Conservation (phyloP, 2,888 invertebrate genomes). For the Branchellion lobata region DNA sequence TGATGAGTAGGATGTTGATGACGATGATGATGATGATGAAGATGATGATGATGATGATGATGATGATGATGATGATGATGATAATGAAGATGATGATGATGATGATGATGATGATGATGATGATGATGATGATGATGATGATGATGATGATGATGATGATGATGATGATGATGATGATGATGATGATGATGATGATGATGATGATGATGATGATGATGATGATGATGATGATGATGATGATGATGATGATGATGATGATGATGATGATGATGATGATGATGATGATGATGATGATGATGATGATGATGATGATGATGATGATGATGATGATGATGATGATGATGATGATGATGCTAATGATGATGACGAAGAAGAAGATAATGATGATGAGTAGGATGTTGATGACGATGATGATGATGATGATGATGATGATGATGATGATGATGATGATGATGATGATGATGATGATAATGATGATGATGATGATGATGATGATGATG, state of each 20-base stretch:
- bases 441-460: slow-evolving; percentile 5
- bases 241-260: slow-evolving; percentile 8
- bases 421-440: slow-evolving; percentile 33
- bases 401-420: slow-evolving; percentile 32
- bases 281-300: slow-evolving; percentile 15
- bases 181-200: slow-evolving; percentile 34
- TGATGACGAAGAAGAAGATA: too few species aligned
- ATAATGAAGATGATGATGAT: too few species aligned
- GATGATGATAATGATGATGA: slow-evolving; percentile 6
- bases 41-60: slow-evolving; percentile 9
- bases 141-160: slow-evolving; percentile 21
- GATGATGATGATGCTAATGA: too few species aligned
- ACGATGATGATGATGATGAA: slow-evolving; percentile 1
- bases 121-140: slow-evolving; percentile 4
- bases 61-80: slow-evolving; percentile 9
- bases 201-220: slow-evolving; percentile 34
- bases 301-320: slow-evolving; percentile 28
- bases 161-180: slow-evolving; percentile 34
- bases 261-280: slow-evolving; percentile 13
- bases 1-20: too few species aligned
- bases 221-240: slow-evolving; percentile 34
- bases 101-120: slow-evolving; percentile 6
- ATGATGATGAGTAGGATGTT: too few species aligned
- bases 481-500: slow-evolving; percentile 9
- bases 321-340: slow-evolving; percentile 34